Evolutionary conservation across 2,888 invertebrate genomes (phyloP).

Genomic region (Apotomis betuletana): DNA sequence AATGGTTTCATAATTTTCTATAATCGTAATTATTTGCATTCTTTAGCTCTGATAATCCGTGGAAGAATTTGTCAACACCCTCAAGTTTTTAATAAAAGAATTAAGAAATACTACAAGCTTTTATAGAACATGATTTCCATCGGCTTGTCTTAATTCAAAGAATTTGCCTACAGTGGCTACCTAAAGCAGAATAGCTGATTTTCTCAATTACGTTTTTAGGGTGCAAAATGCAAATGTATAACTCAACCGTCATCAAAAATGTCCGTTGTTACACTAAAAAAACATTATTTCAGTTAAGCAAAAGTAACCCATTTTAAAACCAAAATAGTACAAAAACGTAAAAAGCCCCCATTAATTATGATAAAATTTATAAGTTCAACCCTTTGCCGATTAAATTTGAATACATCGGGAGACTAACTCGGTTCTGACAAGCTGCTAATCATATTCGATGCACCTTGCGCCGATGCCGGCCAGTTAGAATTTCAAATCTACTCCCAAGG

Average conservation of each 20-base stretch:
- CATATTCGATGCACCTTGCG: conserved; percentile 82
- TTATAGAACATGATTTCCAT: too few relatives aligned
- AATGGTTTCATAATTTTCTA: too few relatives aligned
- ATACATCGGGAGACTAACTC: conserved; percentile 75
- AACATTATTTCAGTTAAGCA: not conserved
- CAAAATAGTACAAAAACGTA: conserved; percentile 30
- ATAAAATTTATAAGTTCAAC: conserved; percentile 64
- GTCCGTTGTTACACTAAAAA: not conserved
- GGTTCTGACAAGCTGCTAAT: conserved; percentile 83
- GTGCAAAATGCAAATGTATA: too few relatives aligned
- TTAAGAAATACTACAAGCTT: too few relatives aligned
- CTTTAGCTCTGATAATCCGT: too few relatives aligned
- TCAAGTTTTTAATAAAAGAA: too few relatives aligned
- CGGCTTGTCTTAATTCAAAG: too few relatives aligned
- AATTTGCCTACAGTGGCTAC: too few relatives aligned
- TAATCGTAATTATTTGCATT: too few relatives aligned
- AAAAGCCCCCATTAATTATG: conserved; percentile 52
- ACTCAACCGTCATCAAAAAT: not conserved
- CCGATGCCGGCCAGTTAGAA: conserved; percentile 70
- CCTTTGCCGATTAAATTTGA: conserved; percentile 74
- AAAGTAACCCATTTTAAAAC: not conserved
- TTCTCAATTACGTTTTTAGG: too few relatives aligned
- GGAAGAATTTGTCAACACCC: too few relatives aligned
- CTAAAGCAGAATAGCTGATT: too few relatives aligned
- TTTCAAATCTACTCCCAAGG: conserved; percentile 68